phyloP scores from a whole-genome alignment of 2,888 invertebrate genomes.

The Rotaria magnacalcarata region DNA sequence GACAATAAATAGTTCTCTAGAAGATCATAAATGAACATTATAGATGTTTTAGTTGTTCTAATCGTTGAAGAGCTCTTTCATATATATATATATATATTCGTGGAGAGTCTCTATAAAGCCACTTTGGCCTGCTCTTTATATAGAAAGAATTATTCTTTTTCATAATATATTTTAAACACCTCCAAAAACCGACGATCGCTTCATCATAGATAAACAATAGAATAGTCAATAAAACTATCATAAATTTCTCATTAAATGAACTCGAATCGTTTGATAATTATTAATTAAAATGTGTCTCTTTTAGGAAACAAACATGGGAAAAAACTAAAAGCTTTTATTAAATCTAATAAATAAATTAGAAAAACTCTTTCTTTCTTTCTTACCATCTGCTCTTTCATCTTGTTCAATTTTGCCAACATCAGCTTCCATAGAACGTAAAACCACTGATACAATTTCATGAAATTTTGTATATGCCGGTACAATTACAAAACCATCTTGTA shows the following conservation, averaged over 20 bases:
- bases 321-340: background rate
- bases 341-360: background rate
- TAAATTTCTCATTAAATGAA: too few species aligned
- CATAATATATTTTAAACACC: background rate
- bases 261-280: too few species aligned
- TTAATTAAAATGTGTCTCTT: too few species aligned
- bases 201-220: background rate
- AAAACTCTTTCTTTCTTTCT: background rate
- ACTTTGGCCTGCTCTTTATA: background rate
- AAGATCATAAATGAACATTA: background rate
- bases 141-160: background rate
- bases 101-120: background rate
- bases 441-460: conserved; percentile 32
- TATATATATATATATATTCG: background rate
- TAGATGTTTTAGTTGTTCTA: background rate
- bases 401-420: background rate
- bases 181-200: background rate
- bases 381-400: conserved; percentile 25
- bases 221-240: too few species aligned
- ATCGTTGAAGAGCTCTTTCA: background rate
- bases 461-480: conserved; percentile 27
- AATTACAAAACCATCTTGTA: conserved; percentile 30
- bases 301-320: too few species aligned
- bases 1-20: background rate
- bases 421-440: conserved; percentile 7